Evolutionary conservation across 2,888 invertebrate genomes (phyloP).

Genomic region (Griposia aprilina): DNA sequence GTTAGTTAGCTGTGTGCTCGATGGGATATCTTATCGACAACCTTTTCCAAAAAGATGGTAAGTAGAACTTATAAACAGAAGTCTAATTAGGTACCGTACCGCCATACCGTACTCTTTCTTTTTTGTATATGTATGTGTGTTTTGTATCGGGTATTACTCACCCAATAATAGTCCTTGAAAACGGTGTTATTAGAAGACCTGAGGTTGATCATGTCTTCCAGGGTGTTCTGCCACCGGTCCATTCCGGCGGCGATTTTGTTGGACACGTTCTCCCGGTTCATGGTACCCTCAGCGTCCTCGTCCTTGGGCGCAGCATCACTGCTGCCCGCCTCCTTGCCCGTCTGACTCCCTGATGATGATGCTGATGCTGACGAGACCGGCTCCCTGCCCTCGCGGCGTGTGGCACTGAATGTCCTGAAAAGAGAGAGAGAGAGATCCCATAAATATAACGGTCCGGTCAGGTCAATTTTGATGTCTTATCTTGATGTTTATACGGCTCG

Average conservation of each 20-base stretch:
- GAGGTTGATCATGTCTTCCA: slow-evolving; percentile 87
- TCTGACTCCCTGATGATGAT: slow-evolving; percentile 28
- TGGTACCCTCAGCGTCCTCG: slow-evolving; percentile 76
- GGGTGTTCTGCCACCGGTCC: slow-evolving; percentile 89
- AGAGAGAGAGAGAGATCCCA: slow-evolving; percentile 31
- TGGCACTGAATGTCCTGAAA: slow-evolving; percentile 81
- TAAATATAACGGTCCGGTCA: neutral
- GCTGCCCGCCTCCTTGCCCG: slow-evolving; percentile 58
- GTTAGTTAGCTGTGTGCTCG: neutral
- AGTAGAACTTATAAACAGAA: neutral
- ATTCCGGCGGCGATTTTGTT: slow-evolving; percentile 87
- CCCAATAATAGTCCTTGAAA: slow-evolving; percentile 91
- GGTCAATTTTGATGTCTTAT: neutral
- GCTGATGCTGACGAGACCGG: slow-evolving; percentile 39
- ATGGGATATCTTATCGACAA: neutral
- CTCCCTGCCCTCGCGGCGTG: slow-evolving; percentile 67
- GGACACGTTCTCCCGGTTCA: slow-evolving; percentile 87
- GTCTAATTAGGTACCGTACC: neutral
- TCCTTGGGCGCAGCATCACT: slow-evolving; percentile 74
- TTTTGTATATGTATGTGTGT: too few relatives aligned
- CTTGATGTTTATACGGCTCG: neutral
- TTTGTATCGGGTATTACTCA: too few relatives aligned
- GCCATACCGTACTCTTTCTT: too few relatives aligned
- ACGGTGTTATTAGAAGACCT: slow-evolving; percentile 88
- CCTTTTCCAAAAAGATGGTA: neutral